phyloP scores from a whole-genome alignment of 2,888 invertebrate genomes.

The Xanthorhoe designata region DNA sequence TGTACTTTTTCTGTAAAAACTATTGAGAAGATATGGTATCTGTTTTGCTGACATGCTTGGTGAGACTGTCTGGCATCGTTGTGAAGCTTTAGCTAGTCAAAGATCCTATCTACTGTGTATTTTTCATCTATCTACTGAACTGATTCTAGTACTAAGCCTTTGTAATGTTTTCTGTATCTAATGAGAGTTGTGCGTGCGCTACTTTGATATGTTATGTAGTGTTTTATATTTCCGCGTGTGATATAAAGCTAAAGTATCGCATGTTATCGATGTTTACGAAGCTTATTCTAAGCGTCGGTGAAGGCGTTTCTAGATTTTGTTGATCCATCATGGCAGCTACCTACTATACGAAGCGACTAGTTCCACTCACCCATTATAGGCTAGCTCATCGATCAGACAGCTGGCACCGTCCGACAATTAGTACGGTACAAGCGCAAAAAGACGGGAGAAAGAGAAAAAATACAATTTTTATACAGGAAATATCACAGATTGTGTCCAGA shows the following conservation, averaged over 20 bases:
- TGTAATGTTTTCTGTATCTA: conserved; percentile 44
- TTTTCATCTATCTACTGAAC: conserved; percentile 26
- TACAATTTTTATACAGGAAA: conserved; percentile 72
- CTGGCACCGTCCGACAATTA: conserved; percentile 83
- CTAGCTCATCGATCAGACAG: conserved; percentile 95
- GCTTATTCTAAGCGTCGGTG: conserved; percentile 26
- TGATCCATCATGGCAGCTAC: conserved; percentile 55
- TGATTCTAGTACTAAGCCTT: conserved; percentile 35
- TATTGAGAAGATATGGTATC: background rate
- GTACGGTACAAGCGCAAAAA: conserved; percentile 79
- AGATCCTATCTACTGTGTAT: conserved; percentile 29
- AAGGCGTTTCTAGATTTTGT: conserved; percentile 14
- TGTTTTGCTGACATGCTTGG: conserved; percentile 41
- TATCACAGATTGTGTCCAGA: conserved; percentile 64
- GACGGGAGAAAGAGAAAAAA: conserved; percentile 80
- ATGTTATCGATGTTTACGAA: conserved; percentile 3
- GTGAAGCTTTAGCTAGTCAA: conserved; percentile 18
- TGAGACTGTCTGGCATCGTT: conserved; percentile 18
- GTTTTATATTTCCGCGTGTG: conserved; percentile 5
- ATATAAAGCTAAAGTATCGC: conserved; percentile 1
- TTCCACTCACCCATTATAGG: conserved; percentile 91
- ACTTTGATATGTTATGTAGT: conserved; percentile 23
- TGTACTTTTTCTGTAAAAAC: conserved; percentile 9
- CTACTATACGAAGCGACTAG: conserved; percentile 74
- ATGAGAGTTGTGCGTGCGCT: conserved; percentile 54